A percentile compares a stretch with the other conserved stretches of the same genome.
These are phyloP conservation scores for Sminthurinus aureus DNA, from an alignment of 2,888 invertebrate species.

Conservation along the genomic window DNA sequence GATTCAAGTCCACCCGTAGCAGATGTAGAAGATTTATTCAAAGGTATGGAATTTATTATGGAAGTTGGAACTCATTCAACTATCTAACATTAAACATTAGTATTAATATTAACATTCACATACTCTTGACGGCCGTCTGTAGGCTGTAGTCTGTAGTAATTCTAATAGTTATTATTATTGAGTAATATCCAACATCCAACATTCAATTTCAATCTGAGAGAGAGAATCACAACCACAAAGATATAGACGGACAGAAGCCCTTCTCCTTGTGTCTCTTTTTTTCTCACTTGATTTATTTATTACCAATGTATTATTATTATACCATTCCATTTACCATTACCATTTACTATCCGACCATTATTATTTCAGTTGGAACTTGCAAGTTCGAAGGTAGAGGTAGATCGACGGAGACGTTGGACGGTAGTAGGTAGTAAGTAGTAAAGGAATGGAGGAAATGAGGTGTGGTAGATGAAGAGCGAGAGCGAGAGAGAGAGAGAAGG, in stretches of 20 bases:
- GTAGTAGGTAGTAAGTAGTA: too few species aligned
- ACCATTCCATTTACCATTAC: too few species aligned
- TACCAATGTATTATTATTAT: neutral
- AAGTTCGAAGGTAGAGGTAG: neutral
- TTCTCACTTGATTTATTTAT: neutral
- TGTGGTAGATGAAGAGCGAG: neutral
- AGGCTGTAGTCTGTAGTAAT: too few species aligned
- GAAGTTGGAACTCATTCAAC: too few species aligned
- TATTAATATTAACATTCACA: too few species aligned
- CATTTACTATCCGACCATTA: neutral
- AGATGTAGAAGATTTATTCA: constrained; percentile 60
- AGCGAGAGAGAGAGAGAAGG: neutral
- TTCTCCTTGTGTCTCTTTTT: too few species aligned
- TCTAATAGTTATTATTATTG: neutral
- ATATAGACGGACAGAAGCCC: too few species aligned
- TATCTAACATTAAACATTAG: neutral
- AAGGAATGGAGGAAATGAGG: neutral
- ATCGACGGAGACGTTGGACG: neutral
- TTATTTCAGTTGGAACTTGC: too few species aligned
- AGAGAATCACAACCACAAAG: too few species aligned
- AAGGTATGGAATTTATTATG: constrained; percentile 51
- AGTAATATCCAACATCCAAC: neutral
- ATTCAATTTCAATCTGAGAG: too few species aligned
- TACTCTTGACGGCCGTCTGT: too few species aligned
- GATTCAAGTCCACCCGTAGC: constrained; percentile 60